Percentiles rank a stretch among this genome's conserved stretches.
Evolutionary conservation across 2,113 vertebrate genomes (phyloP).

Genomic region (Apteryx mantelli): DNA sequence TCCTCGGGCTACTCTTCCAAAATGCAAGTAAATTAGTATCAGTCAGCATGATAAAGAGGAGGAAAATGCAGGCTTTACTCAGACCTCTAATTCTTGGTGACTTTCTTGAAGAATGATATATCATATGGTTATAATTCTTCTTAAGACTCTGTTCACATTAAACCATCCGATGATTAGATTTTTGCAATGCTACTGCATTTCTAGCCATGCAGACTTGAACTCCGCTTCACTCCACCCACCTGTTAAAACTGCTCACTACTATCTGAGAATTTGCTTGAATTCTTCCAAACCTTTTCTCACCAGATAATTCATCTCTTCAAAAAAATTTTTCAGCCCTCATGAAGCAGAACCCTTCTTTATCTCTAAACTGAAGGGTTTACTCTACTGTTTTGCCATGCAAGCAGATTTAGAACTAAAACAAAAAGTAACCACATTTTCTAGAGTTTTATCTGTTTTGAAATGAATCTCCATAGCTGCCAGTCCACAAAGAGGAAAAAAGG

Average conservation of each 20-base stretch:
- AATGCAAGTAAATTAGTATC: slow-evolving; percentile 8
- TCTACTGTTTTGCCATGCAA: not conserved
- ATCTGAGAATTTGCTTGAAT: not conserved
- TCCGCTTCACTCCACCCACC: not conserved
- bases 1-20: not conserved
- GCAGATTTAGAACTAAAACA: not conserved
- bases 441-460: slow-evolving; percentile 30
- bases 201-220: not conserved
- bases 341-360: not conserved
- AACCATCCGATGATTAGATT: not conserved
- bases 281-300: not conserved
- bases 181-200: not conserved
- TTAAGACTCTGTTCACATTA: not conserved
- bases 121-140: not conserved
- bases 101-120: not conserved
- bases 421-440: not conserved
- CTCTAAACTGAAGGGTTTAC: not conserved
- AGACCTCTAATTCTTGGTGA: not conserved
- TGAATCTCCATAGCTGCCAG: not conserved
- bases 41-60: not conserved
- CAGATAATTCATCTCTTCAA: not conserved
- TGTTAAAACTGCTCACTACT: not conserved
- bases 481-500: not conserved
- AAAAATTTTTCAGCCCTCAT: not conserved
- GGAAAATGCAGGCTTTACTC: not conserved